Percentiles rank a stretch among this genome's conserved stretches.
phyloP scores from a whole-genome alignment of 2,888 invertebrate species.

The Trileptium ribeirensis region DNA sequence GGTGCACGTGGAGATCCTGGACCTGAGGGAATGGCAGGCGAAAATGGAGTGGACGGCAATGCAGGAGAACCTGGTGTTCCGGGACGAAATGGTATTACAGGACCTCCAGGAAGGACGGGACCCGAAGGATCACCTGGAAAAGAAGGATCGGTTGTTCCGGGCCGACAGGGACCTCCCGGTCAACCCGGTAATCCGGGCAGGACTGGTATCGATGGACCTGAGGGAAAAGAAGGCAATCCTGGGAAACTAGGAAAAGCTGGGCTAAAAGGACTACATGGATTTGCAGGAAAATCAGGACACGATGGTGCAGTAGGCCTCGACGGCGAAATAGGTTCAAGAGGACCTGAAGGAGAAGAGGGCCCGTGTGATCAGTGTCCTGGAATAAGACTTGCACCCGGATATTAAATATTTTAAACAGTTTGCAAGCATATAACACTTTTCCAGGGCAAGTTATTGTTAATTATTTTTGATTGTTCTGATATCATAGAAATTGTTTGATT shows the following conservation, averaged over 20 bases:
- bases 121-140: neutral
- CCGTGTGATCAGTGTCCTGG: neutral
- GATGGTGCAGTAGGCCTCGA: neutral
- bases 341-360: neutral
- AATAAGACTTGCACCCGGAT: neutral
- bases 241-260: neutral
- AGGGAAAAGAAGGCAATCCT: neutral
- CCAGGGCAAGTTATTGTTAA: no score
- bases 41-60: neutral
- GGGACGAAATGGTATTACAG: neutral
- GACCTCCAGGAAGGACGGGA: neutral
- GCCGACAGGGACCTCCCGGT: neutral
- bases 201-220: neutral
- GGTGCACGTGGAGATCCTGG: neutral
- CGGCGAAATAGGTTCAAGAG: neutral
- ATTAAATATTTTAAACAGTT: no score
- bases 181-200: neutral
- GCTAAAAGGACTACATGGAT: neutral
- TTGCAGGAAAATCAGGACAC: neutral
- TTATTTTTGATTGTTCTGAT: no score
- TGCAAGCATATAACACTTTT: no score
- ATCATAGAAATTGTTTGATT: no score
- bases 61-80: neutral
- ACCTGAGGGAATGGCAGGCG: neutral
- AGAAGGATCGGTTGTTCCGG: neutral